phyloP scores from a whole-genome alignment of 2,113 vertebrate species.

The Cyrtonyx montezumae region DNA sequence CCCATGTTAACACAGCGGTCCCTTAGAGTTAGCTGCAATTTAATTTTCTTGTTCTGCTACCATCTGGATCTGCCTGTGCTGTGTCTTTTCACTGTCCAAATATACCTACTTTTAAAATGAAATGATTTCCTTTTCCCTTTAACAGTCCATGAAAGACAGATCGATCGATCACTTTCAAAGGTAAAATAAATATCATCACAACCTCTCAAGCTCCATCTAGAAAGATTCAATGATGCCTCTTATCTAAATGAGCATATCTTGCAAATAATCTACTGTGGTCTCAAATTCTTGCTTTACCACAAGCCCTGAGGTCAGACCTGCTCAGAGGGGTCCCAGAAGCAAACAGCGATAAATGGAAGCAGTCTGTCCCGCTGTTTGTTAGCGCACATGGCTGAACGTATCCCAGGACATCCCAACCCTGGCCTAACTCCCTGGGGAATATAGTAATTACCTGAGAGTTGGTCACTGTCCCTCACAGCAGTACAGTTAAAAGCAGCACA shows the following conservation, averaged over 20 bases:
- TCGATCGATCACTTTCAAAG: rapidly evolving
- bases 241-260: not conserved
- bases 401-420: not conserved
- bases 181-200: slow-evolving; percentile 13
- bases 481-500: not conserved
- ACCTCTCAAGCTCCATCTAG: not conserved
- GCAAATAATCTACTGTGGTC: not conserved
- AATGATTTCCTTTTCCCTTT: not conserved
- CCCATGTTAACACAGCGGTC: not conserved
- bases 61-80: not conserved
- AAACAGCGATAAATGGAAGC: not conserved
- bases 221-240: not conserved
- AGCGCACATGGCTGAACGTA: not conserved
- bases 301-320: not conserved
- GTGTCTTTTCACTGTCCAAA: not conserved
- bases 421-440: not conserved
- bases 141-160: not conserved
- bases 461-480: not conserved
- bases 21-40: not conserved
- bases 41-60: not conserved
- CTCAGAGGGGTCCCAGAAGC: not conserved
- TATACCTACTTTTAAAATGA: slow-evolving; percentile 21
- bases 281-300: not conserved
- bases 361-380: not conserved
- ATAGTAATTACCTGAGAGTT: not conserved